Conservation (phyloP, 2,888 invertebrate species). For the Scaptomyza reducta region DNA sequence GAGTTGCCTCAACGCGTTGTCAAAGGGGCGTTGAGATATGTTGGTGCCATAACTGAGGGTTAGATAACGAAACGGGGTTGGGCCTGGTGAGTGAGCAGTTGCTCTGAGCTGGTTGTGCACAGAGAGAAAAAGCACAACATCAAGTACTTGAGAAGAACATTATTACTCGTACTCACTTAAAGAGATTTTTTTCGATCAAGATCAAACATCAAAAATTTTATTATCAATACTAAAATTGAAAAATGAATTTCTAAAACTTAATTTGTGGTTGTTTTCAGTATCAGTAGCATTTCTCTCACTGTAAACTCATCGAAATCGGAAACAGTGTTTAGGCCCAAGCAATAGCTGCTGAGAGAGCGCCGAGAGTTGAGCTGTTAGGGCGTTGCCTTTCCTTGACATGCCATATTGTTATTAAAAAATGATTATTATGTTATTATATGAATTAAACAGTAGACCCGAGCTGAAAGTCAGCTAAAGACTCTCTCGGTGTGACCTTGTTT, state of each 20-base stretch:
- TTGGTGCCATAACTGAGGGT: constrained; percentile 62
- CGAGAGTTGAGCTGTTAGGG: constrained; percentile 37
- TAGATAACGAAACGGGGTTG: constrained; percentile 55
- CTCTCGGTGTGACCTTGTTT: constrained; percentile 38
- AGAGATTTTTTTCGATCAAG: too few relatives aligned
- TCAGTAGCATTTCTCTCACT: neutral
- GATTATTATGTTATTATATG: constrained; percentile 57
- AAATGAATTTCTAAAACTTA: too few relatives aligned
- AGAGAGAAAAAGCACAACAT: neutral
- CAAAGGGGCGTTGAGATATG: constrained; percentile 60
- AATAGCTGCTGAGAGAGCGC: constrained; percentile 50
- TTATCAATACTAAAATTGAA: too few relatives aligned
- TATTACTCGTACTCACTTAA: too few relatives aligned
- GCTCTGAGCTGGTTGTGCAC: constrained; percentile 3
- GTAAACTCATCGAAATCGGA: constrained; percentile 55
- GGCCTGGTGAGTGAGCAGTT: constrained; percentile 22
- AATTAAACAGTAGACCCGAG: constrained; percentile 33
- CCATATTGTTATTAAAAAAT: constrained; percentile 62
- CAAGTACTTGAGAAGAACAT: neutral
- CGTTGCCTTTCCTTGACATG: constrained; percentile 36
- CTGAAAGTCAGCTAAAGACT: constrained; percentile 53
- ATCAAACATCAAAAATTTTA: too few relatives aligned
- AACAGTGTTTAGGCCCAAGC: constrained; percentile 72
- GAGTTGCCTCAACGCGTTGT: constrained; percentile 65
- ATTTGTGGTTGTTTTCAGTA: too few relatives aligned